Evolutionary conservation across 1,140 invertebrate genomes (phyloP).

Genomic region (Cotesia typhae): DNA sequence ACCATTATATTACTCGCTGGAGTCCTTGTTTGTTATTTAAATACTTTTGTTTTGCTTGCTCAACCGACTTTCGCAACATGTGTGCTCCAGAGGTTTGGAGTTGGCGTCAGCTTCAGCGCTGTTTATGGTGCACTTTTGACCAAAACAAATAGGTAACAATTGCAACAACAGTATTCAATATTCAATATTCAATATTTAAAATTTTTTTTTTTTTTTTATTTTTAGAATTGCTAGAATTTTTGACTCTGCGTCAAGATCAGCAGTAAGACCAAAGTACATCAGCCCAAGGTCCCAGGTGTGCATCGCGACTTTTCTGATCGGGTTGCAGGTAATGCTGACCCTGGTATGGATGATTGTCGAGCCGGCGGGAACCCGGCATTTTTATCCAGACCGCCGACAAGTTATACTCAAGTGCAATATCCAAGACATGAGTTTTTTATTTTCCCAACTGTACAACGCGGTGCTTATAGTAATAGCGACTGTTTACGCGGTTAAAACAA

Average conservation of each 20-base stretch:
- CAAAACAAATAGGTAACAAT: slow-evolving; percentile 72
- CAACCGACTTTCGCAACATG: slow-evolving; percentile 72
- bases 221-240: slow-evolving; percentile 77
- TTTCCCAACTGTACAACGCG: slow-evolving; percentile 79
- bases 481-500: slow-evolving; percentile 78
- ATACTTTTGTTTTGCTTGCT: slow-evolving; percentile 72
- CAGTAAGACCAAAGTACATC: slow-evolving; percentile 76
- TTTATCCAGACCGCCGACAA: slow-evolving; percentile 64
- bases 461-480: slow-evolving; percentile 78
- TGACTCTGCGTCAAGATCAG: slow-evolving; percentile 73
- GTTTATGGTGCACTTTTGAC: slow-evolving; percentile 81
- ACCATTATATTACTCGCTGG: slow-evolving; percentile 79
- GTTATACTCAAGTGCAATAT: slow-evolving; percentile 75
- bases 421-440: slow-evolving; percentile 73
- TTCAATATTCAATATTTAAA: too few relatives aligned
- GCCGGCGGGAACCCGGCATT: slow-evolving; percentile 70
- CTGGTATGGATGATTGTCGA: slow-evolving; percentile 71
- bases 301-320: slow-evolving; percentile 73
- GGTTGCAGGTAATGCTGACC: slow-evolving; percentile 67
- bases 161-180: too few relatives aligned
- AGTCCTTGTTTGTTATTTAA: slow-evolving; percentile 71
- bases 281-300: slow-evolving; percentile 80
- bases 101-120: slow-evolving; percentile 78
- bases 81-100: slow-evolving; percentile 72
- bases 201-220: not conserved